These are phyloP conservation scores for Cichladusa arquata DNA, from an alignment of 2,113 vertebrate genomes.

Conservation along the genomic window DNA sequence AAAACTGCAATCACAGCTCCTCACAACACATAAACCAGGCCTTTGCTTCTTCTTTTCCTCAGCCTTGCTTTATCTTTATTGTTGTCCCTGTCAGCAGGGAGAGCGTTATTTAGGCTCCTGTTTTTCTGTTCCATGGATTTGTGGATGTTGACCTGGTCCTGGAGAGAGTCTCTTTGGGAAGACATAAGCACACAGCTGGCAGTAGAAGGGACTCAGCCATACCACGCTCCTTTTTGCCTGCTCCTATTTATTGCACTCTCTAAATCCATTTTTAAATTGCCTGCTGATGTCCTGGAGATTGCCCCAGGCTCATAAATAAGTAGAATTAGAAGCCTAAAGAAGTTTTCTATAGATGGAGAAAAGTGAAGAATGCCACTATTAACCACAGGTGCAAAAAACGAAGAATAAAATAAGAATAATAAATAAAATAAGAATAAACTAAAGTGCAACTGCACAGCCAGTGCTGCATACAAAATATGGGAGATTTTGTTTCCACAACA, in stretches of 20 bases:
- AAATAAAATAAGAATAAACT: neutral
- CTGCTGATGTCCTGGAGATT: neutral
- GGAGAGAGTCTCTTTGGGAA: conserved; percentile 76
- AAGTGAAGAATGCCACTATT: neutral
- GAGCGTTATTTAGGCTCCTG: conserved; percentile 71
- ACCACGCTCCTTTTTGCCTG: fast-evolving
- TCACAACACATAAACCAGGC: conserved; percentile 68
- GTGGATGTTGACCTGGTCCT: conserved; percentile 57
- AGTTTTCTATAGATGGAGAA: neutral
- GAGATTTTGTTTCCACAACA: neutral
- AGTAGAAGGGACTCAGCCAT: conserved; percentile 70
- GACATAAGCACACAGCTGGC: conserved; percentile 62
- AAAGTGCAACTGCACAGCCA: neutral
- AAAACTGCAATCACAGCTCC: conserved; percentile 75
- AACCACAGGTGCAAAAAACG: fast-evolving
- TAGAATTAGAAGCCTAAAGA: neutral
- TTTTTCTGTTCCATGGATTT: conserved; percentile 76
- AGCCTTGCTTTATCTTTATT: conserved; percentile 37
- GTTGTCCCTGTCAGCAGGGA: conserved; percentile 61
- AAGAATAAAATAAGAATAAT: too few relatives aligned
- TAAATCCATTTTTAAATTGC: neutral
- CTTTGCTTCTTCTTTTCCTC: conserved; percentile 44
- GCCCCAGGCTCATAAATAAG: neutral
- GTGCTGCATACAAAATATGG: neutral
- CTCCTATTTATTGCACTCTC: neutral